Base-by-base conservation (phyloP, 1,140 invertebrate species). In the Dryas iulia region DNA sequence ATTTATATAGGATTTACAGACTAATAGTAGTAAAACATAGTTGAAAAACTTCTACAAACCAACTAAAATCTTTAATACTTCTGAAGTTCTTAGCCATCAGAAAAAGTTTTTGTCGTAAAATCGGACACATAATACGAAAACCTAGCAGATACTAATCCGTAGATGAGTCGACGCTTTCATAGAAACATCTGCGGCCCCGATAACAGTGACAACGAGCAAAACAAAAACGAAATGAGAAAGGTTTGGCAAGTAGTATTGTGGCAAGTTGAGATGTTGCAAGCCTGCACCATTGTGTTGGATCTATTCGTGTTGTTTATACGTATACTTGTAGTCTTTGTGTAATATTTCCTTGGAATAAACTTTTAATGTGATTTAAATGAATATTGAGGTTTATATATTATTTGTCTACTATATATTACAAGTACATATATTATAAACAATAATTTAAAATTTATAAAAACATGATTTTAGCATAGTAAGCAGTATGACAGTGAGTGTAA, bases 201-300 rank as follows among this genome's bases (percentile, higher is more conserved):
- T 56, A 58, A 76, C 81, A 76, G 74, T 75, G 71, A 77, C 80
- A 67, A 14, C 61, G 74, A 65, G 57, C 75, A 78, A 86, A 85
- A 87, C 87, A 89, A 89, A 87, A 89, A 86, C 87, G 79, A 77
- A 83, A 87, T 89, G 84, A 86, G 82, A 89, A 86, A 89, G 87
- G 84, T 87, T 85, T 73, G 77, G 84, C 75, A 80, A 81, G 76
- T 81, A 78, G 79, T 77, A 86, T 84, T 88, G 86, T 84, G 73
- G 77, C 77, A 83, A 86, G 78, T 88, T 85, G 78, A 73, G 73
- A 81, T 63, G 56, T 59, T 59, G 56, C 39, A 69, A 64, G 54
- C 33, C 60, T 52, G 60, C 33, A 47, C 54, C 30, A 39, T 68
- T 61, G 47, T 58, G 57, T 12, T 66, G 18, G 26, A 18, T 59